Conservation (phyloP, 1,140 invertebrate genomes). For the Diorhabda sublineata region DNA sequence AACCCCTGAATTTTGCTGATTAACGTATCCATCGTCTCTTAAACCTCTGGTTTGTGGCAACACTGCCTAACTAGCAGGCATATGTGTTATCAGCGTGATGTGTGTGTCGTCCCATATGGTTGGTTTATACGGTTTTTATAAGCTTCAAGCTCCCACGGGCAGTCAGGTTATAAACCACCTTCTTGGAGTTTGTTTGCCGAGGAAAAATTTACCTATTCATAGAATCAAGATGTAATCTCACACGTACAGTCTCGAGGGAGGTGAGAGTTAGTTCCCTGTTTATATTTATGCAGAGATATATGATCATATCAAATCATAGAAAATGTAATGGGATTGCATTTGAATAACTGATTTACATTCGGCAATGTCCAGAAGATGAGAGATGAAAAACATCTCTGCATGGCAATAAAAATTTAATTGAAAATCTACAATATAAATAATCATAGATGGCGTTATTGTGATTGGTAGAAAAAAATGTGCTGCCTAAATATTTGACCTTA, state of each 20-base stretch:
- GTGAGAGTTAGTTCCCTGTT: constrained; percentile 7
- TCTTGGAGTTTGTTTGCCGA: constrained; percentile 8
- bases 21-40: no score
- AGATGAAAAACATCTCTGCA: no score
- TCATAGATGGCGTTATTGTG: no score
- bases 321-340: no score
- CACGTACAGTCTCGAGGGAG: constrained; percentile 13
- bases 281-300: constrained; percentile 16
- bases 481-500: no score
- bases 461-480: no score
- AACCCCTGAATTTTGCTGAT: no score
- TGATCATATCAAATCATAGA: neutral
- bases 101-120: constrained; percentile 43
- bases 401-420: no score
- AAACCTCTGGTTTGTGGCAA: neutral
- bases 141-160: constrained; percentile 33
- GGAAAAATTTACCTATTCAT: constrained; percentile 44
- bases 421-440: no score
- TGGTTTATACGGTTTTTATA: constrained; percentile 45
- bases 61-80: constrained; percentile 24
- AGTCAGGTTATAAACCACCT: constrained; percentile 26
- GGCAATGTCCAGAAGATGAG: no score
- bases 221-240: constrained; percentile 31
- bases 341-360: no score
- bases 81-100: constrained; percentile 42